Evolutionary conservation across 2,113 vertebrate species (phyloP).

Genomic region (Proterorhinus semilunaris): DNA sequence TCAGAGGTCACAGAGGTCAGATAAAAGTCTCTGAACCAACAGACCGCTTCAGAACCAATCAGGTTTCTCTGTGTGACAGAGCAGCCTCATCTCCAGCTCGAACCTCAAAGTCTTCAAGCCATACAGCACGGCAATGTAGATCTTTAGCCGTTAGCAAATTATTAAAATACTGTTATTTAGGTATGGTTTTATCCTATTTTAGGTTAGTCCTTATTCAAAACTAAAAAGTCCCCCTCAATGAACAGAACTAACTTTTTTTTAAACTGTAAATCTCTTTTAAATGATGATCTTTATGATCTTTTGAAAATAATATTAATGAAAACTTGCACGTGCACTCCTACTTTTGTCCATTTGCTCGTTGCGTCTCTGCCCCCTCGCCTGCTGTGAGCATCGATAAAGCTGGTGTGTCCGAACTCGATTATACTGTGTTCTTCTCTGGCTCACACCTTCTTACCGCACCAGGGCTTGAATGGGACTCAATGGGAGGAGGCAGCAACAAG

Average conservation of each 20-base stretch:
- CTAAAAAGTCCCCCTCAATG: too few species aligned
- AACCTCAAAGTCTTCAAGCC: slow-evolving; percentile 57
- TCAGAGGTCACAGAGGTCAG: slow-evolving; percentile 57
- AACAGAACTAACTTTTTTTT: too few species aligned
- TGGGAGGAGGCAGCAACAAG: slow-evolving; percentile 40
- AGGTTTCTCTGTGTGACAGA: slow-evolving; percentile 26
- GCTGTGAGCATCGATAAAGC: slow-evolving; percentile 64
- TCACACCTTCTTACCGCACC: slow-evolving; percentile 37
- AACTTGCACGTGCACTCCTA: too few species aligned
- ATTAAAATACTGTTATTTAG: too few species aligned
- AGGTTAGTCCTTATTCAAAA: too few species aligned
- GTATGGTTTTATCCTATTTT: too few species aligned
- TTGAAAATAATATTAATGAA: too few species aligned
- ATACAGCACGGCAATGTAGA: slow-evolving; percentile 61
- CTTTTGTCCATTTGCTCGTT: slow-evolving; percentile 57
- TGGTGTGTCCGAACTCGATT: slow-evolving; percentile 62
- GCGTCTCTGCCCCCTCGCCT: slow-evolving; percentile 53
- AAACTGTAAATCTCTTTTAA: too few species aligned
- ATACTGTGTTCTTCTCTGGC: slow-evolving; percentile 41
- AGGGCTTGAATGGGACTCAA: slow-evolving; percentile 26
- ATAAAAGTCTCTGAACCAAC: slow-evolving; percentile 32
- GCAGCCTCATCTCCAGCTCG: slow-evolving; percentile 27
- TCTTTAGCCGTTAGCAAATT: slow-evolving; percentile 9
- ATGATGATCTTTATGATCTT: too few species aligned
- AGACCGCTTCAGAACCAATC: slow-evolving; percentile 38